These are phyloP conservation scores for Sitta europaea DNA, from an alignment of 2,113 vertebrate genomes.

Conservation along the genomic window DNA sequence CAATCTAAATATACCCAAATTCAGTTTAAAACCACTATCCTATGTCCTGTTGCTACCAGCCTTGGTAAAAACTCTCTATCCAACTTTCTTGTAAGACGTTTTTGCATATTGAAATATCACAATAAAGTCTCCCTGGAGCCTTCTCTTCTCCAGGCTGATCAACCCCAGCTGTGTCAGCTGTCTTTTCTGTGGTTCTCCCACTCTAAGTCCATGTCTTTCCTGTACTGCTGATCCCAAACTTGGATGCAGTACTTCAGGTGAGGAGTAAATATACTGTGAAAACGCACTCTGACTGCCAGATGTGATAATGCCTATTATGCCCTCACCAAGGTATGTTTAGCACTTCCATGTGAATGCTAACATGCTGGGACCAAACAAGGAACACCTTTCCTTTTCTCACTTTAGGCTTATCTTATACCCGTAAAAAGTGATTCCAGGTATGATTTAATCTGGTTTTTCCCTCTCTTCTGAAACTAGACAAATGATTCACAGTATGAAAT, in stretches of 20 bases:
- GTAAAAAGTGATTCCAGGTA: neutral
- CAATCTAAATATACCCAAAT: neutral
- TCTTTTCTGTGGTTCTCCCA: neutral
- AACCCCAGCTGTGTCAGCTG: fast-evolving
- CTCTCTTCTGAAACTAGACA: neutral
- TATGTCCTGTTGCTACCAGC: neutral
- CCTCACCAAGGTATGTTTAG: neutral
- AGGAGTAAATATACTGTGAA: neutral
- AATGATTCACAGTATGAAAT: neutral
- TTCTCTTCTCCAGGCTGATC: neutral
- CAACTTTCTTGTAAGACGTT: neutral
- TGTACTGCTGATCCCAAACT: neutral
- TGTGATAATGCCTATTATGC: neutral
- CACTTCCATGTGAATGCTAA: neutral
- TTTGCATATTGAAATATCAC: neutral
- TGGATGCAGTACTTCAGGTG: neutral
- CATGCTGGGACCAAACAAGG: neutral
- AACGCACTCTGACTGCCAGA: neutral
- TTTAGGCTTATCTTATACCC: neutral
- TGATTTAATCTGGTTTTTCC: neutral
- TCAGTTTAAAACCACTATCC: neutral
- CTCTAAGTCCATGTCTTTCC: neutral
- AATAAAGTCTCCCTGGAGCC: neutral
- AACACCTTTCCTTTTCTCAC: neutral
- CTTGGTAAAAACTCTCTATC: neutral